A percentile compares a stretch with the other conserved stretches of the same genome.
Conservation (phyloP, 2,797 vertebrate species). For the Acanthis flammea region DNA sequence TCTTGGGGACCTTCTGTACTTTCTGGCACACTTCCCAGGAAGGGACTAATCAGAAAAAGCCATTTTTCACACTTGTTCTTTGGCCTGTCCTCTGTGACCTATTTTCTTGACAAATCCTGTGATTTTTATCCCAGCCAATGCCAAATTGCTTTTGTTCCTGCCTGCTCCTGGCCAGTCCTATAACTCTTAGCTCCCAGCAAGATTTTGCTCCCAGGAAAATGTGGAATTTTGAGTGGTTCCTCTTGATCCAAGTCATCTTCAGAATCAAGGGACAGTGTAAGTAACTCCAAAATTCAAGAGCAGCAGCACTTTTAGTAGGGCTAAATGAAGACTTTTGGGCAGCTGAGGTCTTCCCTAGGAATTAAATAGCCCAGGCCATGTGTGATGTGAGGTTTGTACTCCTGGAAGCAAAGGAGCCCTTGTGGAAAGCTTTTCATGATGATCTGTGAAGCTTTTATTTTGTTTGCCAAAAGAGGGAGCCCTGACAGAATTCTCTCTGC, state of each 20-base stretch:
- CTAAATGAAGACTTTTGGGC: not conserved
- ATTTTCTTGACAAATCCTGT: conserved; percentile 30
- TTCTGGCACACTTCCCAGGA: conserved; percentile 2
- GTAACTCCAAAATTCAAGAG: not conserved
- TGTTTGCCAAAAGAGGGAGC: conserved; percentile 65
- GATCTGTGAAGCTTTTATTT: not conserved
- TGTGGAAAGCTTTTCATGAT: not conserved
- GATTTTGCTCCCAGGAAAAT: not conserved
- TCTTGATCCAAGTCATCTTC: not conserved
- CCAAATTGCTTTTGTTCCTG: not conserved
- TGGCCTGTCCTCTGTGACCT: conserved; percentile 28
- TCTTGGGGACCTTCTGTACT: conserved; percentile 6
- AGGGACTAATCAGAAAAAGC: conserved; percentile 1
- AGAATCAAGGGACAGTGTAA: not conserved
- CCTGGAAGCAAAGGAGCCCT: not conserved
- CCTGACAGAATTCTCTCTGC: conserved; percentile 44
- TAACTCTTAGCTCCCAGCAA: not conserved
- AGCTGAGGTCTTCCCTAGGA: not conserved
- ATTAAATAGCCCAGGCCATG: not conserved
- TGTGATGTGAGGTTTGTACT: not conserved
- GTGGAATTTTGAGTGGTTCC: not conserved
- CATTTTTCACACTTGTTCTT: conserved; percentile 11
- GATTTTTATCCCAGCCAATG: conserved; percentile 1
- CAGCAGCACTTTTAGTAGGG: not conserved
- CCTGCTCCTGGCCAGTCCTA: not conserved